phyloP scores from a whole-genome alignment of 2,797 vertebrate species.

The Lepus oiostolus region DNA sequence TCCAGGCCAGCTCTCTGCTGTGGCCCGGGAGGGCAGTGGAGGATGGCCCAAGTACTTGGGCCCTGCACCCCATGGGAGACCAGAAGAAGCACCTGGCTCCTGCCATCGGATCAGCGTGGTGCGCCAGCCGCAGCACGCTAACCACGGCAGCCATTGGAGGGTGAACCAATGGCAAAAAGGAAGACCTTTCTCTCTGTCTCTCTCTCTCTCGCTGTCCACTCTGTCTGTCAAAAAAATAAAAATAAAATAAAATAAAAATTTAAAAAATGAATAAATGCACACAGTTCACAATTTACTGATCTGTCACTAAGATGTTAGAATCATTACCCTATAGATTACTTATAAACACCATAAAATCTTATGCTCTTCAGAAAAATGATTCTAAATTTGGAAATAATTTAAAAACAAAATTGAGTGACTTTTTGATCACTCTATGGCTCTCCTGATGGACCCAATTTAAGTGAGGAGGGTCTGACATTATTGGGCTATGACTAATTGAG shows the following conservation, averaged over 20 bases:
- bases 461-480: background rate
- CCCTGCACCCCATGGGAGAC: no score
- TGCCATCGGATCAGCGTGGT: no score
- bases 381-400: slow-evolving; percentile 29
- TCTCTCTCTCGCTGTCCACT: no score
- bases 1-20: no score
- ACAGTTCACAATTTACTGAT: background rate
- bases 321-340: background rate
- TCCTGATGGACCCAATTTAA: background rate
- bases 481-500: background rate
- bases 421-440: background rate
- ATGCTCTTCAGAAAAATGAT: slow-evolving; percentile 31
- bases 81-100: no score
- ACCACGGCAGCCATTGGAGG: no score
- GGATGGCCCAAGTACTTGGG: no score
- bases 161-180: no score
- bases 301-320: background rate
- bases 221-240: background rate
- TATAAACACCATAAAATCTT: slow-evolving; percentile 8
- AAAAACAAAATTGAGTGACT: background rate
- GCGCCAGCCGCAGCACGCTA: no score
- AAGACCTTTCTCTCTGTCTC: no score
- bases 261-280: background rate
- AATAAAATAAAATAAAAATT: background rate
- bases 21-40: no score